Conservation (phyloP, 2,888 invertebrate genomes). For the Spialia ferax region DNA sequence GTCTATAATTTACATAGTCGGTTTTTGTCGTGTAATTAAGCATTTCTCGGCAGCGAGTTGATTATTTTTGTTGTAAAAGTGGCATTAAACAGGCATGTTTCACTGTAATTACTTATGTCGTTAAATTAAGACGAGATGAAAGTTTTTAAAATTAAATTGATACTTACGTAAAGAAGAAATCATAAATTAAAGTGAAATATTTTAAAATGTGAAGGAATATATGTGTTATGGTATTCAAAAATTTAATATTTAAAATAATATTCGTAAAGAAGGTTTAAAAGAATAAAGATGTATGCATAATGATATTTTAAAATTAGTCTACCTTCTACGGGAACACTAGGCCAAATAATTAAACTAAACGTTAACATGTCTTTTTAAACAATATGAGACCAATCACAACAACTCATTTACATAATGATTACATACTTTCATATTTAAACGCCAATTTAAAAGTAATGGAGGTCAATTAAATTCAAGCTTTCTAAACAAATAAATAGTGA, state of each 20-base stretch:
- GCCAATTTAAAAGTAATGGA: neutral
- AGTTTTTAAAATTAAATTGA: neutral
- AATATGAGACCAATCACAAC: too few relatives aligned
- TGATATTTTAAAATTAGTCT: too few relatives aligned
- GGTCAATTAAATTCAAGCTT: neutral
- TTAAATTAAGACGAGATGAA: neutral
- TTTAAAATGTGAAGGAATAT: too few relatives aligned
- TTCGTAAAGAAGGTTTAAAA: too few relatives aligned
- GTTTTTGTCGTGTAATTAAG: conserved; percentile 23
- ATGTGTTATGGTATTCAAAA: too few relatives aligned
- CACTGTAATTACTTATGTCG: neutral
- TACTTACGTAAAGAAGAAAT: too few relatives aligned
- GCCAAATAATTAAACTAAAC: too few relatives aligned
- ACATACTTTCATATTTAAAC: neutral
- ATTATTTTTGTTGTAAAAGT: neutral
- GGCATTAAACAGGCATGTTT: neutral
- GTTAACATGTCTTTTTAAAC: too few relatives aligned
- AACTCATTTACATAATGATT: neutral
- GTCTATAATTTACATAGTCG: conserved; percentile 11
- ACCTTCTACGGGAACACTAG: too few relatives aligned
- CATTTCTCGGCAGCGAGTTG: neutral
- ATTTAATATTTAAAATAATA: too few relatives aligned
- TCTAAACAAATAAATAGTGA: neutral
- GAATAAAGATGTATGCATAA: too few relatives aligned
- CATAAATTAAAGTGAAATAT: too few relatives aligned